Evolutionary conservation across 2,113 vertebrate species (phyloP).

Genomic region (Zosterops hypoxanthus): DNA sequence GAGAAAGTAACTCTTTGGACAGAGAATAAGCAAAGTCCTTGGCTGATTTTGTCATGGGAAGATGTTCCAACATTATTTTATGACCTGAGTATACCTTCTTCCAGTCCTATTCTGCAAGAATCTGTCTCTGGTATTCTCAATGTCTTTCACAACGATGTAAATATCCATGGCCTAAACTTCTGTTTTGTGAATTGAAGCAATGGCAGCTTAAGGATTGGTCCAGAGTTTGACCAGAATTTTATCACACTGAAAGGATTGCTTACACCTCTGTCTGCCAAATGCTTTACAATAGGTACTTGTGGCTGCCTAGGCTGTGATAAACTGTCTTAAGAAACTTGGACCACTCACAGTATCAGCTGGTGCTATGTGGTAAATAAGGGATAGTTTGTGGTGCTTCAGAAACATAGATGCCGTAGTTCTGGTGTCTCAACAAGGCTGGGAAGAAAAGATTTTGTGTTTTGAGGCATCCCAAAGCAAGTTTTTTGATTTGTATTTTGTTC

Average conservation of each 20-base stretch:
- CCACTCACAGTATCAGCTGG: background rate
- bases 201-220: background rate
- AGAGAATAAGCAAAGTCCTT: background rate
- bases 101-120: background rate
- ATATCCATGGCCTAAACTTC: background rate
- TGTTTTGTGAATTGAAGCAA: background rate
- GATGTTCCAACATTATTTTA: background rate
- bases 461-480: background rate
- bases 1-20: background rate
- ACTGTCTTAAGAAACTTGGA: background rate
- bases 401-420: fast-evolving
- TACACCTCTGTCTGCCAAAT: background rate
- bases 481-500: background rate
- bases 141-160: background rate
- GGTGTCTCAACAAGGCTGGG: background rate
- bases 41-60: background rate
- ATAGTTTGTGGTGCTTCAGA: background rate
- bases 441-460: background rate
- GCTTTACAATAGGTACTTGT: background rate
- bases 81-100: background rate
- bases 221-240: background rate
- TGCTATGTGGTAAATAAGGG: background rate
- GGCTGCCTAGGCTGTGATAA: background rate
- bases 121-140: background rate
- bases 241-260: background rate